Percentiles rank a stretch among this genome's conserved stretches.
Evolutionary conservation across 2,113 vertebrate genomes (phyloP).

Genomic region (Nannobrachium achirus): DNA sequence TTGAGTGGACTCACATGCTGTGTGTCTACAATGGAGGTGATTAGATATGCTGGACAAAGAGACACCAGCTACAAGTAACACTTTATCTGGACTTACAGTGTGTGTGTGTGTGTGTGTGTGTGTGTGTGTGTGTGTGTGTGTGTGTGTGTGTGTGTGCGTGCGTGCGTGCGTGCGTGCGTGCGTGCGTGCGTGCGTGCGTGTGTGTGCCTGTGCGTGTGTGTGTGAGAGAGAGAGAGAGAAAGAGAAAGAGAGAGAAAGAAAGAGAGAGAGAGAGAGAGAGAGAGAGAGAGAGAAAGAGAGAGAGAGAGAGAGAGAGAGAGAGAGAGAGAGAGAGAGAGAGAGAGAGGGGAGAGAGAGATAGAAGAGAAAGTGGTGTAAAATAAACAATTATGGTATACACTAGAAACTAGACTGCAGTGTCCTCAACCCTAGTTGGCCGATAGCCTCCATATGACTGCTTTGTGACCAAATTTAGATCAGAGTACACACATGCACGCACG

Average conservation of each 20-base stretch:
- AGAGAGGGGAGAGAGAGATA: neutral
- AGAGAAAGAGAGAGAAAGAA: no score
- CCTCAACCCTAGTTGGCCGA: slow-evolving; percentile 10
- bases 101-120: slow-evolving; percentile 8
- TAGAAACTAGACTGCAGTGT: neutral
- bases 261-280: no score
- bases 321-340: no score
- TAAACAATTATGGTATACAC: neutral
- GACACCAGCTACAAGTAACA: neutral
- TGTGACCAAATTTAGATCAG: slow-evolving; percentile 36
- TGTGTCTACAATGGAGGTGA: slow-evolving; percentile 9
- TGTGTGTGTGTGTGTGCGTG: neutral
- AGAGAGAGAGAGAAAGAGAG: no score
- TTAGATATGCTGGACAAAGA: slow-evolving; percentile 49
- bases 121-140: slow-evolving; percentile 5
- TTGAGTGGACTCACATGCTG: slow-evolving; percentile 16
- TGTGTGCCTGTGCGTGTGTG: slow-evolving; percentile 3
- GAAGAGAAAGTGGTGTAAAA: neutral
- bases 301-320: neutral
- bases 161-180: neutral
- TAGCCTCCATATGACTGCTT: slow-evolving; percentile 25
- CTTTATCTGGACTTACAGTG: neutral
- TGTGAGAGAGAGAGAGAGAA: no score
- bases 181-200: neutral
- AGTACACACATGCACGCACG: neutral